Evolutionary conservation across 2,888 invertebrate species (phyloP), one percentile per base, ranked within the genome.

Genomic region (Dryobotodes eremita): DNA sequence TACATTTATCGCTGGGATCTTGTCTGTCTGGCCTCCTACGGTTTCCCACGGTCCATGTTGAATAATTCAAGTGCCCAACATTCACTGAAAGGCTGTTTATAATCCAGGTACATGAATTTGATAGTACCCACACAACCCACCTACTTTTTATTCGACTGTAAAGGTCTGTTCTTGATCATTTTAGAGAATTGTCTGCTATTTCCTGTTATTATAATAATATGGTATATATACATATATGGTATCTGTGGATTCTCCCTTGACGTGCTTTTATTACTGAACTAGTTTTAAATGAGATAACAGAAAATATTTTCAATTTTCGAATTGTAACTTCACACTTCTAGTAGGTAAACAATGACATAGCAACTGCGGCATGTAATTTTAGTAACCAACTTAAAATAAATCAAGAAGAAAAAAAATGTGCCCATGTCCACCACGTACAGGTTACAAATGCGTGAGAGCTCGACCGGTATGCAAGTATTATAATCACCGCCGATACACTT

Each of bases 51-150:
- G 69, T 70, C 75, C 78, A 68, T 15, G 64, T 76, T 82, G 79
- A 85, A 85, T 85, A 69, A 85, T 85, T 85, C 85, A 85, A 69
- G 65, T n/a, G 23, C 50, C 61, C 84, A 77, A 71, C 84, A 77
- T 85, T 85, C 85, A 85, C 79, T 76, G 76, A 79, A 82, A 79
- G 74, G 75, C 68, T 71, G 61, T 23, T 69, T 82, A 72, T 72
- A 82, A 82, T 79, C 62, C 61, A 75, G 75, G 74, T 74, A 69
- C 64, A 71, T 69, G 62, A 73, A 79, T 82, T 78, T 65, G 53
- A 69, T 70, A 66, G 69, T 59, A 71, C 11, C 57, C n/a, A 48
- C 50, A 61, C 23, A 72, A 61, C 23, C 53, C 50, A 31, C 15
- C 65, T 59, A 55, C 31, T 75, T 84, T 84, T 75, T 78, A 68